A percentile compares a stretch with the other conserved stretches of the same genome.
phyloP scores from a whole-genome alignment of 2,113 vertebrate species.

The Tinamus guttatus region DNA sequence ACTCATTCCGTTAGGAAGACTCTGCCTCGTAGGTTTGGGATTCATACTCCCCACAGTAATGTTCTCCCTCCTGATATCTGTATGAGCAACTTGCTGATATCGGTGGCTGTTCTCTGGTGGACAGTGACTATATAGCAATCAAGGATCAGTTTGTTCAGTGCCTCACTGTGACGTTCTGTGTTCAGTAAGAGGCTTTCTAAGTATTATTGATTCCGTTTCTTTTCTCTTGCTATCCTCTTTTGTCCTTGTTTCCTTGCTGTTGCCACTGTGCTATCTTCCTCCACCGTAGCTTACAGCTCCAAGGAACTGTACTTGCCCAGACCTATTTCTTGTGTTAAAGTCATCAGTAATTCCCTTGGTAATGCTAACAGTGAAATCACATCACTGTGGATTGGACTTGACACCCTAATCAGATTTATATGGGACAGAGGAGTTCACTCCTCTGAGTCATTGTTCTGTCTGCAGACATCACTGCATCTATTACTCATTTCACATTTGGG shows the following conservation, averaged over 20 bases:
- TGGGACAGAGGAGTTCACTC: neutral
- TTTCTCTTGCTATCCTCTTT: neutral
- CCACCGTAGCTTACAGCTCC: neutral
- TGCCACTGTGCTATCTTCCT: neutral
- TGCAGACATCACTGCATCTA: rapidly evolving
- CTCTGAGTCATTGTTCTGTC: neutral
- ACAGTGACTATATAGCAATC: neutral
- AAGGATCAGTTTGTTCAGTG: neutral
- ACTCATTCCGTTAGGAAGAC: neutral
- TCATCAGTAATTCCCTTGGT: neutral
- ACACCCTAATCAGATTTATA: neutral
- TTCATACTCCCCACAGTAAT: neutral
- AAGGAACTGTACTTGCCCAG: neutral
- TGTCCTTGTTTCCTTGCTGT: neutral
- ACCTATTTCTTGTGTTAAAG: neutral
- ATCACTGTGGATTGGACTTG: neutral
- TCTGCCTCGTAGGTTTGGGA: neutral
- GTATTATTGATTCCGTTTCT: neutral
- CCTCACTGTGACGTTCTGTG: neutral
- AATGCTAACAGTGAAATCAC: neutral
- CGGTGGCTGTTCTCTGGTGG: neutral
- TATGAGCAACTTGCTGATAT: neutral
- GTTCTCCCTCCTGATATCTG: neutral
- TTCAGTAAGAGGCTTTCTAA: neutral
- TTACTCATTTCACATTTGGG: neutral